Conservation (phyloP, 2,113 vertebrate species). For the Tympanuchus pallidicinctus region DNA sequence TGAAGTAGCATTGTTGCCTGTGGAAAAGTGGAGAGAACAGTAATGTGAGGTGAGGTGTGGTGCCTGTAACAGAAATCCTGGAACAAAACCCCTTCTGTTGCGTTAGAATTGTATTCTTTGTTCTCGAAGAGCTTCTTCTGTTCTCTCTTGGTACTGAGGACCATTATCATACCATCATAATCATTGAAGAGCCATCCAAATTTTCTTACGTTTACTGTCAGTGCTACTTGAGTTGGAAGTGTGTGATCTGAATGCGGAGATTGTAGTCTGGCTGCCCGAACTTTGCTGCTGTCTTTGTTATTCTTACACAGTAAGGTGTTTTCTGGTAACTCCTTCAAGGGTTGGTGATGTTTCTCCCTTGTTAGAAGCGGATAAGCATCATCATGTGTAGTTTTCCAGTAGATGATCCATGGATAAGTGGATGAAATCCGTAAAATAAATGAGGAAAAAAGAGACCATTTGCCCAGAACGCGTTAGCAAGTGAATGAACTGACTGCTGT, state of each 20-base stretch:
- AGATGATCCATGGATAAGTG: neutral
- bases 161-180: neutral
- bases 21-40: neutral
- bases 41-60: neutral
- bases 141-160: neutral
- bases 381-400: neutral
- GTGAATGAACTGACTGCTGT: neutral
- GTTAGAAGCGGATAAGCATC: neutral
- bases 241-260: neutral
- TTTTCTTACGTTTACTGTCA: neutral
- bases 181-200: neutral
- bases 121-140: neutral
- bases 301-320: neutral
- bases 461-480: neutral
- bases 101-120: neutral
- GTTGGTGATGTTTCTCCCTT: neutral
- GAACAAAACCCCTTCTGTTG: neutral
- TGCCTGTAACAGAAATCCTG: neutral
- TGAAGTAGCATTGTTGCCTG: neutral
- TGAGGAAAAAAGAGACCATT: neutral
- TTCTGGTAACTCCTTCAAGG: neutral
- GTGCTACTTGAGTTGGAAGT: neutral
- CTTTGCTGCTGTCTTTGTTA: neutral
- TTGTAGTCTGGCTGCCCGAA: neutral
- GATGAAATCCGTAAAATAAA: neutral